A percentile compares a stretch with the other conserved stretches of the same genome.
phyloP scores from a whole-genome alignment of 2,797 vertebrate species.

The Micropoecilia bifurca region DNA sequence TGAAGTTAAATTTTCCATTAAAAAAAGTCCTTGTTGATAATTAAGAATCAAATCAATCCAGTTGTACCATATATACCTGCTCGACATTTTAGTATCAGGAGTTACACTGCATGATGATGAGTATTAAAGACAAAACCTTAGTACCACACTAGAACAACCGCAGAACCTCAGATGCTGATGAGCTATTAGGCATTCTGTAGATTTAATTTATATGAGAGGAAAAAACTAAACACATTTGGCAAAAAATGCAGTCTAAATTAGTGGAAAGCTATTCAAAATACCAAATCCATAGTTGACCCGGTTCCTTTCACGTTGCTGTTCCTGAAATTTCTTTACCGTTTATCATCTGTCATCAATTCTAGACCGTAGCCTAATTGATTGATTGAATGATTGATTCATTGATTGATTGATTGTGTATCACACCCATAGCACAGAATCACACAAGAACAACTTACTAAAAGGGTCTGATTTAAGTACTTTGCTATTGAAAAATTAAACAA shows the following conservation, averaged over 20 bases:
- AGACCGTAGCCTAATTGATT: no score
- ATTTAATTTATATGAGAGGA: no score
- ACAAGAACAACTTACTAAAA: conserved; percentile 59
- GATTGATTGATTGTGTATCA: not conserved
- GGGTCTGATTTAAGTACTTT: conserved; percentile 67
- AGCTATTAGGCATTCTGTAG: no score
- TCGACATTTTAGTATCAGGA: not conserved
- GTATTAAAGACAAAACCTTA: not conserved
- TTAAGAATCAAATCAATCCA: not conserved
- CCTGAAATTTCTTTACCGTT: no score
- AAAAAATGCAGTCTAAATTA: no score
- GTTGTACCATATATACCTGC: not conserved
- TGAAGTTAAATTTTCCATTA: not conserved
- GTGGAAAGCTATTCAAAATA: no score
- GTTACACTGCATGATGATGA: not conserved
- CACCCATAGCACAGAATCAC: not conserved
- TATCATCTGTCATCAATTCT: no score
- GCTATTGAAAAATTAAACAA: conserved; percentile 72
- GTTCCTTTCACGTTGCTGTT: no score
- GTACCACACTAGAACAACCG: conserved; percentile 23
- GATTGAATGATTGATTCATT: no score
- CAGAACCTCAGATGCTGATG: no score
- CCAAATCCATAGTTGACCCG: no score
- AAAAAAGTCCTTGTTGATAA: not conserved
- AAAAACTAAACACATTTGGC: no score